Base-by-base conservation (phyloP, 2,888 invertebrate genomes). In the Agrochola circellaris region DNA sequence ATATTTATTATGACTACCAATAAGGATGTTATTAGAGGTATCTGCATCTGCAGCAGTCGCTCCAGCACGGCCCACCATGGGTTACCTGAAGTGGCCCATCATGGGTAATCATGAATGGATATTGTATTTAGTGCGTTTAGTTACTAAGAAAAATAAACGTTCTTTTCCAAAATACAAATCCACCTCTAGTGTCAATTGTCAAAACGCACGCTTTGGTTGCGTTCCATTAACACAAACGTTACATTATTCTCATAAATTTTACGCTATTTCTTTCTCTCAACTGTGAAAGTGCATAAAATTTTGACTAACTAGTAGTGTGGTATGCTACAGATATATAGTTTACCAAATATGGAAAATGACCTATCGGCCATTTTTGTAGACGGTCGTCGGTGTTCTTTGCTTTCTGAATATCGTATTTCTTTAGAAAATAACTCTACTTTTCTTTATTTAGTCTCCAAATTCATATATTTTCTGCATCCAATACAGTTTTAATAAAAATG, bases 361-460 rank as follows among this genome's bases (percentile, higher is more conserved):
- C 0, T 26, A 20, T 80, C 87, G 81, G 87, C 87, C 87, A 87
- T 87, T 85, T 87, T 87, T 85, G 81, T 87, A 82, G 80, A 82
- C 75, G 67, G 73, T 76, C 69, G 81, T 85, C 85, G 88, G 83
- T 85, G 77, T 84, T 87, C 70, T 85, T 77, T 72, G 56, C 80
- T 77, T 76, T 83, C 74, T 71, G 60, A 60, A 68, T 54, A 75
- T 71, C 67, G 56, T 73, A 79, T 74, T 81, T 85, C 79, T 81
- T 61, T 71, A 60, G 2, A 74, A 72, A 76, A 66, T 71, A 73
- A 26, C 56, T 72, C 26, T 64, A 38, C 13, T 76, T 83, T 66
- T 62, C 65, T 23, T 51, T 65, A 67, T 15, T 67, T 54, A 58
- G 34, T 77, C n/a, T 70, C 30, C 2, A 68, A 74, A n/a, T 74